phyloP scores from a whole-genome alignment of 2,797 vertebrate genomes.

The Peromyscus melanophrys region DNA sequence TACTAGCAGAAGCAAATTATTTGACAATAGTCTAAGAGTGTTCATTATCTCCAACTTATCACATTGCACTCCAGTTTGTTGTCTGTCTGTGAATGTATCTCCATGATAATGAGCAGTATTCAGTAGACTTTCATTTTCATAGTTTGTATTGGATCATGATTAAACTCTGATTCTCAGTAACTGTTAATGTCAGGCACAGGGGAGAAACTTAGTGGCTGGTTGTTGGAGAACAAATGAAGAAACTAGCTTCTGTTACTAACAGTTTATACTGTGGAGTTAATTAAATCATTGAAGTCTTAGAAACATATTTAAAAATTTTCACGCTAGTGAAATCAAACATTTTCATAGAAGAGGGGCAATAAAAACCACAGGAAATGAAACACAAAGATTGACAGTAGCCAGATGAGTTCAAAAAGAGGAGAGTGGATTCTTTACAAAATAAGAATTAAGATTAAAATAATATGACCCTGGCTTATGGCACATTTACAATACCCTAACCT shows the following conservation, averaged over 20 bases:
- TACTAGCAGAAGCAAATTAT: not conserved
- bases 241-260: not conserved
- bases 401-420: not conserved
- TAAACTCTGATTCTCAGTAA: not conserved
- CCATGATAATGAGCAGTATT: not conserved
- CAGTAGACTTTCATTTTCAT: not conserved
- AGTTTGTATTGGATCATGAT: not conserved
- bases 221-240: slow-evolving; percentile 11
- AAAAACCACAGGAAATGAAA: not conserved
- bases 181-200: not conserved
- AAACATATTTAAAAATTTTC: not conserved
- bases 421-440: not conserved
- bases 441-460: not conserved
- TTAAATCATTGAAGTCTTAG: slow-evolving; percentile 7
- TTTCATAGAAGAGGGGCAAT: not conserved
- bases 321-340: not conserved
- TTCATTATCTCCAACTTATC: not conserved
- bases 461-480: not conserved
- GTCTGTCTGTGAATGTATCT: not conserved
- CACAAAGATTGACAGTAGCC: not conserved
- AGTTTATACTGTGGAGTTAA: not conserved
- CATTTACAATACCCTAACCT: not conserved
- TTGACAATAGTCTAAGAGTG: not conserved
- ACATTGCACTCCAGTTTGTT: not conserved
- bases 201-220: not conserved